These are phyloP conservation scores for Chaetodon trifasciatus DNA, from an alignment of 2,797 vertebrate species.

Conservation along the genomic window DNA sequence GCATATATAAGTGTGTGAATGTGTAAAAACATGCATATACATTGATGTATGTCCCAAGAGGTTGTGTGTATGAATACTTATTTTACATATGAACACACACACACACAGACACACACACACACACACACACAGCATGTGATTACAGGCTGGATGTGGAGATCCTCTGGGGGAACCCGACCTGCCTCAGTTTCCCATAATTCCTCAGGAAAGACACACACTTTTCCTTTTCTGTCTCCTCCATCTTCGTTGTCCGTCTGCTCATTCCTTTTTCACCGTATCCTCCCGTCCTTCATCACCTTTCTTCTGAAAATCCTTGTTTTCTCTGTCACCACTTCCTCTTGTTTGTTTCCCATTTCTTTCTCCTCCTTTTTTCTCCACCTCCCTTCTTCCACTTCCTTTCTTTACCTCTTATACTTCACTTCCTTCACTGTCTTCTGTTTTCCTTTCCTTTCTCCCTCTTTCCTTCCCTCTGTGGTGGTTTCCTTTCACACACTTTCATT, in stretches of 20 bases:
- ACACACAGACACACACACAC: constrained; percentile 20
- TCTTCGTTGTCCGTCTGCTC: too few relatives aligned
- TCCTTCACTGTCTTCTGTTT: too few relatives aligned
- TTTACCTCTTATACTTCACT: too few relatives aligned
- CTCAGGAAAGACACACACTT: neutral
- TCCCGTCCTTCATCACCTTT: neutral
- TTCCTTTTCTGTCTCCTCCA: too few relatives aligned
- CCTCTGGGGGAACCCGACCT: neutral
- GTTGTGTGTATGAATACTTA: neutral
- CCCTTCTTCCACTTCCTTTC: too few relatives aligned
- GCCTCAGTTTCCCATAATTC: constrained; percentile 23
- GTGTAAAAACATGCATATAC: constrained; percentile 40
- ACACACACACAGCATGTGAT: neutral
- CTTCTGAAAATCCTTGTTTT: too few relatives aligned
- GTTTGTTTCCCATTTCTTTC: too few relatives aligned
- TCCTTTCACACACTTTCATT: neutral
- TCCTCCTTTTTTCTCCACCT: too few relatives aligned
- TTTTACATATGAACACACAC: neutral
- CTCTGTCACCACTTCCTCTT: too few relatives aligned
- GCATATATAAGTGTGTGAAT: constrained; percentile 19
- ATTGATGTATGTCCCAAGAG: constrained; percentile 9
- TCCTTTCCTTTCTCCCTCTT: neutral
- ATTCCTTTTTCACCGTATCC: too few relatives aligned
- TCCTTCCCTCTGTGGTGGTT: neutral
- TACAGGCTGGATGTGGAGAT: neutral